Evolutionary conservation across 2,888 invertebrate species (phyloP).

Genomic region (Homarus gammarus): DNA sequence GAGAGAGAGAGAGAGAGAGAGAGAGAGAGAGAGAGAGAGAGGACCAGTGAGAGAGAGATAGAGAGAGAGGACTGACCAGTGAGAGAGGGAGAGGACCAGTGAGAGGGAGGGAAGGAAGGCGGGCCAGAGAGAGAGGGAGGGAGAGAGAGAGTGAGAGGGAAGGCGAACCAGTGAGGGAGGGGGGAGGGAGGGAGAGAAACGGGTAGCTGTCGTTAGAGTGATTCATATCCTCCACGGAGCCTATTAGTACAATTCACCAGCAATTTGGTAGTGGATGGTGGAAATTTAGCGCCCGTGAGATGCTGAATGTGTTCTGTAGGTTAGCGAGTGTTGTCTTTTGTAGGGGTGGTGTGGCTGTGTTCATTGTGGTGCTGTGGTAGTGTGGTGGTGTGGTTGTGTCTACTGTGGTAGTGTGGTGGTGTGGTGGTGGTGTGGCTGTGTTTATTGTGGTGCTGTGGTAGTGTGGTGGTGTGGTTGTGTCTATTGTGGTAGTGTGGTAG

Average conservation of each 20-base stretch:
- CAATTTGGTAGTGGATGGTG: slow-evolving; percentile 62
- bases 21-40: slow-evolving; percentile 2
- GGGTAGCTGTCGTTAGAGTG: slow-evolving; percentile 49
- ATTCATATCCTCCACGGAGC: slow-evolving; percentile 61
- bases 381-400: background rate
- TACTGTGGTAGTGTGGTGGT: too few relatives aligned
- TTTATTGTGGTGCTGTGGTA: too few relatives aligned
- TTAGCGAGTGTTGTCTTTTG: slow-evolving; percentile 1
- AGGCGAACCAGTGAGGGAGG: background rate
- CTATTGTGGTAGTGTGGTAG: too few relatives aligned
- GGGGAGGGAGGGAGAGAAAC: slow-evolving; percentile 13
- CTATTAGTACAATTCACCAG: slow-evolving; percentile 64
- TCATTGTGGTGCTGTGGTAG: background rate
- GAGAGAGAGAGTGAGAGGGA: background rate
- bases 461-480: too few relatives aligned
- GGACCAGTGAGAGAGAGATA: background rate
- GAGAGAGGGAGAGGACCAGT: background rate
- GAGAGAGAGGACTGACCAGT: background rate
- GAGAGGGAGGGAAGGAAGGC: background rate
- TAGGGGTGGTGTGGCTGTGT: background rate
- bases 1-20: background rate
- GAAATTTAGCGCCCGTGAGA: slow-evolving; percentile 51
- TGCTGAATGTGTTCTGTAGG: background rate
- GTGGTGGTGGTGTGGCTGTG: too few relatives aligned
- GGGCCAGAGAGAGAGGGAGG: background rate